phyloP scores from a whole-genome alignment of 2,888 invertebrate species.

The Malthinus flaveolus region DNA sequence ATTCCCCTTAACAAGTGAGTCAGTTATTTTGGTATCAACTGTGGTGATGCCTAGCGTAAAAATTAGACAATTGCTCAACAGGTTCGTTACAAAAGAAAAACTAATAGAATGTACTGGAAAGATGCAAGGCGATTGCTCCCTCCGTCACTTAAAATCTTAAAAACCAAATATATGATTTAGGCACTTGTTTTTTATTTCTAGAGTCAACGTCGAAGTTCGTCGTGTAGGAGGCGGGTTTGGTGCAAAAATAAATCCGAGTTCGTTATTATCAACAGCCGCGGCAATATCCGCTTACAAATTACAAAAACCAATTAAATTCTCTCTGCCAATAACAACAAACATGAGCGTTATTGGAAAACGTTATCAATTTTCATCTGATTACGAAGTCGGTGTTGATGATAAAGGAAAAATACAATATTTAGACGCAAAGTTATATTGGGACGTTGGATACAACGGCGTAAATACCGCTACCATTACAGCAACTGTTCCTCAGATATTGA shows the following conservation, averaged over 20 bases:
- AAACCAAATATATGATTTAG: no score
- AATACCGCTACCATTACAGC: slow-evolving; percentile 58
- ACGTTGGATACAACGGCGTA: slow-evolving; percentile 57
- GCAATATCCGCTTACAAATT: slow-evolving; percentile 69
- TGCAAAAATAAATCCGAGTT: slow-evolving; percentile 69
- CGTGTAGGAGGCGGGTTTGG: slow-evolving; percentile 85
- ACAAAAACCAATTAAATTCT: slow-evolving; percentile 68
- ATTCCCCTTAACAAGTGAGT: slow-evolving; percentile 63
- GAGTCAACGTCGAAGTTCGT: slow-evolving; percentile 70
- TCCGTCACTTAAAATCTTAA: no score
- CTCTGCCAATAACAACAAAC: slow-evolving; percentile 71
- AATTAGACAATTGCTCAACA: no score
- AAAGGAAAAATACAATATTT: slow-evolving; percentile 70
- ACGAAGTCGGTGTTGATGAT: slow-evolving; percentile 66
- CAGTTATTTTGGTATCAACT: no score
- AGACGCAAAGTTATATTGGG: slow-evolving; percentile 59
- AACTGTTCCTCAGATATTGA: slow-evolving; percentile 53
- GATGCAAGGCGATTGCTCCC: no score
- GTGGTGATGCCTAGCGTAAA: no score
- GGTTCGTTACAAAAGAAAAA: no score
- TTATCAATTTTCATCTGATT: slow-evolving; percentile 62
- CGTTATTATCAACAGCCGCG: slow-evolving; percentile 64
- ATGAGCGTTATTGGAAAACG: slow-evolving; percentile 73
- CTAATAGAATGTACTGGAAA: no score
- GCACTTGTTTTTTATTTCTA: no score